Percentiles rank a stretch among this genome's conserved stretches.
These are phyloP conservation scores for Carposina sasakii DNA, from an alignment of 1,140 invertebrate genomes.

Conservation along the genomic window DNA sequence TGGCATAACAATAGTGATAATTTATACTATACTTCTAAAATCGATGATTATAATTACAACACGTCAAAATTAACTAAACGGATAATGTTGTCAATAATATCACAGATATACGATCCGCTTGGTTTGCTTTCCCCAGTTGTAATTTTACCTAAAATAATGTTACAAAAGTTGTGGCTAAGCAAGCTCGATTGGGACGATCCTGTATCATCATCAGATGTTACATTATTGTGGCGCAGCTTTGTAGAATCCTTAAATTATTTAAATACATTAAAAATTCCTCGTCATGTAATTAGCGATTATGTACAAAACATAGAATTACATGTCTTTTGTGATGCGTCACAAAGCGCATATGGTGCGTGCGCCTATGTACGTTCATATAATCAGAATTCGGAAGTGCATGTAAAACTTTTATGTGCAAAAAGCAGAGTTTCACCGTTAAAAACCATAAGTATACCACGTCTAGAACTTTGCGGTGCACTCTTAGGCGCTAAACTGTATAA, in stretches of 20 bases:
- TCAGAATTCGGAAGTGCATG: neutral
- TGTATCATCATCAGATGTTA: neutral
- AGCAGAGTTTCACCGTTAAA: constrained; percentile 57
- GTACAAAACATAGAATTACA: neutral
- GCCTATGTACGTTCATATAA: constrained; percentile 5
- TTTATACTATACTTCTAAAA: constrained; percentile 3
- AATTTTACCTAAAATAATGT: constrained; percentile 5
- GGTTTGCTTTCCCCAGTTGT: constrained; percentile 1
- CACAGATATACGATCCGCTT: constrained; percentile 14
- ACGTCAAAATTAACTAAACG: constrained; percentile 15
- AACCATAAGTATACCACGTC: constrained; percentile 44
- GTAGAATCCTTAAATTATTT: neutral
- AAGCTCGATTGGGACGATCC: constrained; percentile 4
- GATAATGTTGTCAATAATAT: constrained; percentile 20
- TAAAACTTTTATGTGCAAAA: constrained; percentile 37
- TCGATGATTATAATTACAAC: neutral
- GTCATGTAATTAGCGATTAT: neutral
- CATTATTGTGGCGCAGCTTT: neutral
- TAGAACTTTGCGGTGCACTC: constrained; percentile 59
- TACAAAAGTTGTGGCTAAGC: constrained; percentile 9
- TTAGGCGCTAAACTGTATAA: constrained; percentile 33
- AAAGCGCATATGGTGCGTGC: constrained; percentile 7
- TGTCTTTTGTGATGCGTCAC: constrained; percentile 6
- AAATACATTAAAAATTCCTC: neutral
- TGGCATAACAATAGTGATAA: neutral